Base-by-base conservation (phyloP, 1,140 invertebrate genomes). In the Brachionus manjavacas region DNA sequence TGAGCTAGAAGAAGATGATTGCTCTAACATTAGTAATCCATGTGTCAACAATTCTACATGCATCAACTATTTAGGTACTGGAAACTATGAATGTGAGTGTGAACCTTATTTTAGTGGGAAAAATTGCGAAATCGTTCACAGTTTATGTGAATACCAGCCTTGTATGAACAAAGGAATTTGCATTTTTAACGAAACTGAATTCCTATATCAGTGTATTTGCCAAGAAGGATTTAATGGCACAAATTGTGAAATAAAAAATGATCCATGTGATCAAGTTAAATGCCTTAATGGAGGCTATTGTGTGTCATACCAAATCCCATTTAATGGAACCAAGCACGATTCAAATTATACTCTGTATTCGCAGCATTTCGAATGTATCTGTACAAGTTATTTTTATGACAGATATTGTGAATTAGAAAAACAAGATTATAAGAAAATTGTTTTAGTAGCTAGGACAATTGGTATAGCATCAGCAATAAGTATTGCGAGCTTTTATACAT, bases 51-150 rank as follows among this genome's bases (percentile, higher is more conserved):
- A 68, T 41, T 81, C 79, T 35, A 68, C 79, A 66, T 81, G 79
- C 12, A 81, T 68, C 16, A 68, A 81, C 41, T 68, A 64, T 60
- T 35, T 81, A 11, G 79, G 79, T 2, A 39, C 14, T 11, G 52
- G 52, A 23, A 81, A 81, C 16, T 81, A 64, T 81, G 64, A 12
- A 64, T 81, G 79, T n/a, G 20, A 81, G 41, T 81, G 79, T 68
- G 49, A 25, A 20, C n/a, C n/a, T 20, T 35, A 35, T 41, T 43
- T 43, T 68, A 64, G 1, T 16, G 79, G 79, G 16, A 81, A 81
- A 64, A 43, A 64, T 64, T 81, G 79, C 43, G 11, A 81, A 46
- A 14, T 7, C 1, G 12, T 43, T 43, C 35, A 6, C 14, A 68
- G 66, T 39, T 12, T 46, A n/a, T 81, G 79, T 25, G 79, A 81